Base-by-base conservation (phyloP, 2,888 invertebrate genomes). In the Mythimna lalbum region DNA sequence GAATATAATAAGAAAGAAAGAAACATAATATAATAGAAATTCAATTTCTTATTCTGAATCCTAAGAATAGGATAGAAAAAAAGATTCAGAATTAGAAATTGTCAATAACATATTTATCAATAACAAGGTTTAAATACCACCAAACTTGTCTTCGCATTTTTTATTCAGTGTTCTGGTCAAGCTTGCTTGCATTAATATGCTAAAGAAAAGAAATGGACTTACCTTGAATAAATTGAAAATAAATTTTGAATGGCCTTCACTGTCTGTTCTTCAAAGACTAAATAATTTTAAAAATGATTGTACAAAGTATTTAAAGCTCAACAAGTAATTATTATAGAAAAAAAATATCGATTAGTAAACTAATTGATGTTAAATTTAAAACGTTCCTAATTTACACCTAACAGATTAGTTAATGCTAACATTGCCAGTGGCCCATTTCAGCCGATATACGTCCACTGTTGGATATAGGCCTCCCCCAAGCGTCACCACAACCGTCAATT, bases 241-340 rank as follows among this genome's bases (percentile, higher is more conserved):
- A 47, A 55, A 4, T 31, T 21, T 14, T 27, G 47, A 14, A 56
- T 56, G 10, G 19, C 27, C 27, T 55, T 65, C 53, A 39, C 21
- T 43, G 43, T 27, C 21, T 27, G n/a, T 21, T 7, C 36, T 36
- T 36, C 19, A 49, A 50, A 39, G 2, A 50, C 31, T 31, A n/a
- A 23, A n/a, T 7, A 50, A 43, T 60, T 43, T 12, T 23, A 33
- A 52, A 36, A 73, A n/a, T 12, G 50, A 9, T 23, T 31, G 14
- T 14, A 23, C 50, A 36, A 4, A 55, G 10, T 27, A 73, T 69
- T 73, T 69, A 69, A 52, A 73, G 23, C 31, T n/a, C 12, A 5
- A 12, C 6, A 43, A 36, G 23, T 27, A 23, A 55, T 43, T 43
- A 70, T 56, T 39, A 19, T 1, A 21, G 27, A 68, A 23, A 14